Evolutionary conservation across 2,888 invertebrate species (phyloP).

Genomic region (Lycia hirtaria): DNA sequence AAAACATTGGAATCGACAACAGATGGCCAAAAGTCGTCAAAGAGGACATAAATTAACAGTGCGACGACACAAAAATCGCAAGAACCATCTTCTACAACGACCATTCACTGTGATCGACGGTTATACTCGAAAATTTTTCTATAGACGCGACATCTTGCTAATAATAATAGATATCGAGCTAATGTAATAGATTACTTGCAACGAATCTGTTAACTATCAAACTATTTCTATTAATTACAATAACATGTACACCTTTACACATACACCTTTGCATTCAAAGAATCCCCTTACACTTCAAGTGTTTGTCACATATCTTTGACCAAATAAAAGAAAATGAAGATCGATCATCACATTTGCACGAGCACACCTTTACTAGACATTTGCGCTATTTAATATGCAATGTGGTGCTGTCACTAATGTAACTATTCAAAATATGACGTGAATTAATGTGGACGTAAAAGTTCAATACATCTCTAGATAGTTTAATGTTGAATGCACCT

Average conservation of each 20-base stretch:
- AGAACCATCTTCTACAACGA: too few species aligned
- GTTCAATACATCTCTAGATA: slow-evolving; percentile 45
- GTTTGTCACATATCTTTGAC: slow-evolving; percentile 41
- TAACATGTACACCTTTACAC: slow-evolving; percentile 22
- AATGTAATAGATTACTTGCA: slow-evolving; percentile 8
- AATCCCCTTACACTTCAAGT: slow-evolving; percentile 17
- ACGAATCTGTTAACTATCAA: slow-evolving; percentile 3
- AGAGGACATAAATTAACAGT: too few species aligned
- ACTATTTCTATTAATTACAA: slow-evolving; percentile 8
- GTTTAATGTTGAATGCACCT: slow-evolving; percentile 31
- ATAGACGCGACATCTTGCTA: too few species aligned
- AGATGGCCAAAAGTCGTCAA: too few species aligned
- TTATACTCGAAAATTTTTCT: too few species aligned
- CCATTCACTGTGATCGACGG: too few species aligned
- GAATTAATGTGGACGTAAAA: slow-evolving; percentile 33
- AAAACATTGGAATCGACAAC: too few species aligned
- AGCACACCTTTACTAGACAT: slow-evolving; percentile 29
- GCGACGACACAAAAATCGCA: too few species aligned
- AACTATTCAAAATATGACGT: slow-evolving; percentile 52
- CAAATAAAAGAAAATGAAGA: slow-evolving; percentile 53
- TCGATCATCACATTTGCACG: slow-evolving; percentile 53
- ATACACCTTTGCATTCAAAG: slow-evolving; percentile 29
- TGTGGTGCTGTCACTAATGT: slow-evolving; percentile 66
- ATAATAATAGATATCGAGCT: too few species aligned
- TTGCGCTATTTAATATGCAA: slow-evolving; percentile 53